A percentile compares a stretch with the other conserved stretches of the same genome.
These are phyloP conservation scores for Ceratitis capitata DNA, from an alignment of 1,140 invertebrate genomes.

Conservation along the genomic window DNA sequence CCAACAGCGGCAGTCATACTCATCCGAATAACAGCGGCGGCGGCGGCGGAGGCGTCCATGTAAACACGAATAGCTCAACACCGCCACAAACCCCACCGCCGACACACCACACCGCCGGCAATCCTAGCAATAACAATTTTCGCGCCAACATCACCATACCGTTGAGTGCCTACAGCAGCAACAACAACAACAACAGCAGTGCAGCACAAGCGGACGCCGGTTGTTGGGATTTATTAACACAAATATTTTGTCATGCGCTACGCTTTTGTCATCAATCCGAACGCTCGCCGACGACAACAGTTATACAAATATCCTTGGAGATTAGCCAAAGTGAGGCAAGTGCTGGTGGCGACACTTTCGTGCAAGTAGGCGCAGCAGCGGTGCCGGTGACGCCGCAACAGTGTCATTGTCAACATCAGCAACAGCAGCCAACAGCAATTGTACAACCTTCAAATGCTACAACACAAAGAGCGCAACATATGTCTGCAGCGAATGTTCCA, in stretches of 20 bases:
- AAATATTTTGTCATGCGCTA: slow-evolving; percentile 61
- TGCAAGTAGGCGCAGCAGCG: background rate
- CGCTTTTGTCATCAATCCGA: slow-evolving; percentile 54
- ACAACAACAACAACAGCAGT: background rate
- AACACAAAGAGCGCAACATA: background rate
- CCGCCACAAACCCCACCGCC: background rate
- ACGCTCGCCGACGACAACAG: slow-evolving; percentile 52
- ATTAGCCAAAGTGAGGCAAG: slow-evolving; percentile 46
- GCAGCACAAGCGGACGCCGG: slow-evolving; percentile 46
- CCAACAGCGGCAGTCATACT: background rate
- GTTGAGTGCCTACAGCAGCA: slow-evolving; percentile 42
- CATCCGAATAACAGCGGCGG: background rate
- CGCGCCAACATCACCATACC: slow-evolving; percentile 61
- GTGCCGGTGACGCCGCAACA: slow-evolving; percentile 32
- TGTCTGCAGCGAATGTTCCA: background rate
- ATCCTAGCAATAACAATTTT: slow-evolving; percentile 45
- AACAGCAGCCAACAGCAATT: background rate
- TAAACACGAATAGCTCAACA: background rate
- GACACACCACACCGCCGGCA: slow-evolving; percentile 42
- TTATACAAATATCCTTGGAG: slow-evolving; percentile 61
- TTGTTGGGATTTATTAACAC: slow-evolving; percentile 59
- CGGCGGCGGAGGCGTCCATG: background rate
- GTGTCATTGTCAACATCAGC: too few relatives aligned
- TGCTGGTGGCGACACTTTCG: slow-evolving; percentile 22
- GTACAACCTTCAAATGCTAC: background rate